Evolutionary conservation across 2,797 vertebrate genomes (phyloP).

Genomic region (Bradypus variegatus): DNA sequence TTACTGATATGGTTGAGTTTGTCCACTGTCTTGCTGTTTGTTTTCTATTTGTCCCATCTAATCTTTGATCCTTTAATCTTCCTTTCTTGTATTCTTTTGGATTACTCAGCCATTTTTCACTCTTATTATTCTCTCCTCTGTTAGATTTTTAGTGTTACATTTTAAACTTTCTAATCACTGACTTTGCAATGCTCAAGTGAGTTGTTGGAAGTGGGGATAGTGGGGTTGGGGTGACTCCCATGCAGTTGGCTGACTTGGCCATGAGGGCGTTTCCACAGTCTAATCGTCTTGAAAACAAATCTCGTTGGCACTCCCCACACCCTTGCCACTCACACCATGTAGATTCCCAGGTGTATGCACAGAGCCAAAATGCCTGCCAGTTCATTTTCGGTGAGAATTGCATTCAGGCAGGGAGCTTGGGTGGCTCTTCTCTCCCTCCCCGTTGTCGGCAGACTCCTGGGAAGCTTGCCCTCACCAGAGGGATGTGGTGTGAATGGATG

Average conservation of each 20-base stretch:
- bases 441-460: no score
- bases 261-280: neutral
- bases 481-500: neutral
- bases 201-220: neutral
- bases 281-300: neutral
- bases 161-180: neutral
- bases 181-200: neutral
- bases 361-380: neutral
- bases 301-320: neutral
- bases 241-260: accelerated
- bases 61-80: neutral
- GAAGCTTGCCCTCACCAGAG: neutral
- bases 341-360: accelerated
- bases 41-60: neutral
- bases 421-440: neutral
- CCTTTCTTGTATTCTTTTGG: neutral
- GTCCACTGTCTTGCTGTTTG: neutral
- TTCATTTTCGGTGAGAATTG: neutral
- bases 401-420: accelerated
- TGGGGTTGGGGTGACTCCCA: neutral
- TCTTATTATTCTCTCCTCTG: neutral
- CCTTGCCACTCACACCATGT: neutral
- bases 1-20: neutral
- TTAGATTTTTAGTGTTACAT: neutral
- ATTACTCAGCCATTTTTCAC: neutral